Conservation (phyloP, 2,113 vertebrate species). For the Ophthalmolycus amberensis region DNA sequence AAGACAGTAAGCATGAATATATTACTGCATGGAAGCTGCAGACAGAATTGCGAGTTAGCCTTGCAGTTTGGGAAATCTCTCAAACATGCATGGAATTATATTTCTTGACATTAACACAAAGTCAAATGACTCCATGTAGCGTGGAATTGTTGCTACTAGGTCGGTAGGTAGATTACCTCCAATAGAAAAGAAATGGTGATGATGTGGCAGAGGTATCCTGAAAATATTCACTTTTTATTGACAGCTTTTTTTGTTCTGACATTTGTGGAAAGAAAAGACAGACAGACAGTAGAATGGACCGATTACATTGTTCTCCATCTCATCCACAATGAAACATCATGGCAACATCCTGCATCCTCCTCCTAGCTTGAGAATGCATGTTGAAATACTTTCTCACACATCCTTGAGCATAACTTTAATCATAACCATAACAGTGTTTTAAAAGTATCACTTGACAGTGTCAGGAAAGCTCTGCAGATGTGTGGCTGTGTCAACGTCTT, state of each 20-base stretch:
- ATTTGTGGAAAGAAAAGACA: not conserved
- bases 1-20: too few relatives aligned
- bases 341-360: slow-evolving; percentile 2
- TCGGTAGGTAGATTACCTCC: not conserved
- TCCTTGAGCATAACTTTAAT: slow-evolving; percentile 60
- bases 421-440: slow-evolving; percentile 71
- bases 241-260: not conserved
- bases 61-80: not conserved
- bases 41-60: not conserved
- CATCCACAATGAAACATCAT: not conserved
- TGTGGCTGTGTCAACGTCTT: slow-evolving; percentile 53
- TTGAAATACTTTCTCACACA: slow-evolving; percentile 75
- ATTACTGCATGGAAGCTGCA: not conserved
- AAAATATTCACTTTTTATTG: not conserved
- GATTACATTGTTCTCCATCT: not conserved
- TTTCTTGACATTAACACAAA: not conserved
- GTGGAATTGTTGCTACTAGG: too few relatives aligned
- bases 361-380: slow-evolving; percentile 47
- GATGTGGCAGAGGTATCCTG: not conserved
- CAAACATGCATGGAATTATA: not conserved
- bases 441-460: slow-evolving; percentile 74
- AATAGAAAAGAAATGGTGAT: not conserved
- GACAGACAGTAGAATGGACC: not conserved
- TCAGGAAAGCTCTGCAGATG: slow-evolving; percentile 70
- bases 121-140: not conserved